Conservation (phyloP, 37 sponge, comb jelly and placozoan species). For the Haliclona indistincta region DNA sequence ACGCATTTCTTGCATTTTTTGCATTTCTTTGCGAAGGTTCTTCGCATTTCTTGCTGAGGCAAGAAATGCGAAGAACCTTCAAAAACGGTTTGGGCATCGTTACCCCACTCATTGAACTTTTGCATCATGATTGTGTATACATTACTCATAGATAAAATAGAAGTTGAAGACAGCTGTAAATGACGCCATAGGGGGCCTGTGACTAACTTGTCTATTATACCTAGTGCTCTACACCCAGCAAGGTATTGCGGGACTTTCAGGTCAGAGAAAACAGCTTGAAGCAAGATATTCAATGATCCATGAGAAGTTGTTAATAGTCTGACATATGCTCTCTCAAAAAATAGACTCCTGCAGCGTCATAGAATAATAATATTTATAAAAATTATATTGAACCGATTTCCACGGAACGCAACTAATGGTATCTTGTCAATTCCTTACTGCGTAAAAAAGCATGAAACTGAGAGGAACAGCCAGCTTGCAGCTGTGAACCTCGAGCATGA, state of each 20-base stretch:
- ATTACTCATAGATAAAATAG: conserved; percentile 23
- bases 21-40: too few species aligned
- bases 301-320: too few species aligned
- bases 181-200: conserved; percentile 38
- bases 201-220: conserved; percentile 23
- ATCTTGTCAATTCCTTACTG: neutral
- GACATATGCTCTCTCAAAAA: neutral
- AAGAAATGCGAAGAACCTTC: neutral
- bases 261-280: neutral
- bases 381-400: neutral
- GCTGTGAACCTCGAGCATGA: neutral
- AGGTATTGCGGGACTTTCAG: neutral
- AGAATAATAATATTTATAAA: too few species aligned
- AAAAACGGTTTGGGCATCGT: neutral
- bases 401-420: neutral
- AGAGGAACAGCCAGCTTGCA: neutral
- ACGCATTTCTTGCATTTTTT: too few species aligned
- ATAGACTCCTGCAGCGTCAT: neutral
- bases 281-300: too few species aligned
- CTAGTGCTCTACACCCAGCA: neutral
- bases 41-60: neutral
- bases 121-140: conserved; percentile 10
- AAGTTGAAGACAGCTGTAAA: neutral
- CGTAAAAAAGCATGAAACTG: neutral
- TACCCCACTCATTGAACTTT: conserved; percentile 20